These are phyloP conservation scores for Plagodis dolabraria DNA, from an alignment of 2,888 invertebrate genomes.

Conservation along the genomic window DNA sequence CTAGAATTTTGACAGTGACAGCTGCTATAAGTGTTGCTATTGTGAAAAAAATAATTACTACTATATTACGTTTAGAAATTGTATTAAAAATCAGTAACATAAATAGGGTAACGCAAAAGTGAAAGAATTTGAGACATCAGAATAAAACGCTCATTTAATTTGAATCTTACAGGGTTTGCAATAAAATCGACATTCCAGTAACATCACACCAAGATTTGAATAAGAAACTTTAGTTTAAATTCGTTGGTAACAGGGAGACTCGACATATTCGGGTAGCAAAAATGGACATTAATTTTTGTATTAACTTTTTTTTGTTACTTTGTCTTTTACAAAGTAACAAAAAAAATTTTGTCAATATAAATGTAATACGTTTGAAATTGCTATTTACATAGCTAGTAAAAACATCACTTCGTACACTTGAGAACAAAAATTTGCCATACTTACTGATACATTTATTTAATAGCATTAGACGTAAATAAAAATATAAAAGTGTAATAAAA, in stretches of 20 bases:
- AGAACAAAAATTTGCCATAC: too few species aligned
- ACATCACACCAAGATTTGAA: too few species aligned
- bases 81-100: constrained; percentile 4
- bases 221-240: too few species aligned
- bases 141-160: constrained; percentile 9
- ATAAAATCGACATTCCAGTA: neutral
- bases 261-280: too few species aligned
- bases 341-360: too few species aligned
- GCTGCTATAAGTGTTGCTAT: constrained; percentile 6
- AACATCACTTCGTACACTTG: too few species aligned
- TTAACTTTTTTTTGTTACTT: too few species aligned
- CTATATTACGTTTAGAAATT: constrained; percentile 5
- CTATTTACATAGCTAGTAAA: too few species aligned
- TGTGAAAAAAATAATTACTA: constrained; percentile 10
- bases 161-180: constrained; percentile 2
- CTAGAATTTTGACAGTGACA: constrained; percentile 8
- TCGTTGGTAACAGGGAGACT: too few species aligned
- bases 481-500: constrained; percentile 3
- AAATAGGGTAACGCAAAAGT: constrained; percentile 10
- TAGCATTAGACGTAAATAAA: constrained; percentile 1
- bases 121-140: constrained; percentile 1
- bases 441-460: neutral
- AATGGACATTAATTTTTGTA: too few species aligned
- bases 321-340: too few species aligned
- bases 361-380: too few species aligned